Conservation (phyloP, 1,140 invertebrate species). For the Calephelis nemesis region DNA sequence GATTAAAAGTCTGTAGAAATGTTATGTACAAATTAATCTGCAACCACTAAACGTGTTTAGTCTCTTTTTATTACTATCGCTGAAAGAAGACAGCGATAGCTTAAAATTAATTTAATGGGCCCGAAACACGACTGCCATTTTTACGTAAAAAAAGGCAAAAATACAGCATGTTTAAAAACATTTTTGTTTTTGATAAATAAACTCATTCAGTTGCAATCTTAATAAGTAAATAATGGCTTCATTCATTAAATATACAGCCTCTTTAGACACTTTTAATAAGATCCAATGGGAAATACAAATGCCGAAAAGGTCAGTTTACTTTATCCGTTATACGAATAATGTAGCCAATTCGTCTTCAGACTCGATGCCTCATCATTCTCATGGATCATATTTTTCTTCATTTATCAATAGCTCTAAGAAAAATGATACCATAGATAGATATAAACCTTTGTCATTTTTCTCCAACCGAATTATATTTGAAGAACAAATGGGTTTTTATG, state of each 20-base stretch:
- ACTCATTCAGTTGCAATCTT: conserved; percentile 3
- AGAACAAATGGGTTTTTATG: conserved; percentile 1
- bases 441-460: conserved; percentile 17
- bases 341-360: conserved; percentile 21
- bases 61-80: too few relatives aligned
- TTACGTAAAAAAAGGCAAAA: too few relatives aligned
- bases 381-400: conserved; percentile 23
- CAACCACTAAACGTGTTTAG: too few relatives aligned
- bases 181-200: conserved; percentile 15
- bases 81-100: too few relatives aligned
- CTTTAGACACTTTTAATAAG: background rate
- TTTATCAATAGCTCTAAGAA: conserved; percentile 20
- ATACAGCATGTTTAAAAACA: conserved; percentile 10
- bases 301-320: conserved; percentile 19
- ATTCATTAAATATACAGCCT: too few relatives aligned
- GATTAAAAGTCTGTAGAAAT: too few relatives aligned
- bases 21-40: too few relatives aligned
- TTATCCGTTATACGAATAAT: conserved; percentile 24
- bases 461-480: conserved; percentile 10
- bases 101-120: too few relatives aligned
- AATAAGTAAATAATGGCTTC: too few relatives aligned
- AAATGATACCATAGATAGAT: conserved; percentile 15
- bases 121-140: too few relatives aligned
- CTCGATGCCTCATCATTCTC: conserved; percentile 21
- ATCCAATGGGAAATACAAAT: conserved; percentile 32